These are phyloP conservation scores for Amphipyra berbera DNA, from an alignment of 2,888 invertebrate genomes.

Conservation along the genomic window DNA sequence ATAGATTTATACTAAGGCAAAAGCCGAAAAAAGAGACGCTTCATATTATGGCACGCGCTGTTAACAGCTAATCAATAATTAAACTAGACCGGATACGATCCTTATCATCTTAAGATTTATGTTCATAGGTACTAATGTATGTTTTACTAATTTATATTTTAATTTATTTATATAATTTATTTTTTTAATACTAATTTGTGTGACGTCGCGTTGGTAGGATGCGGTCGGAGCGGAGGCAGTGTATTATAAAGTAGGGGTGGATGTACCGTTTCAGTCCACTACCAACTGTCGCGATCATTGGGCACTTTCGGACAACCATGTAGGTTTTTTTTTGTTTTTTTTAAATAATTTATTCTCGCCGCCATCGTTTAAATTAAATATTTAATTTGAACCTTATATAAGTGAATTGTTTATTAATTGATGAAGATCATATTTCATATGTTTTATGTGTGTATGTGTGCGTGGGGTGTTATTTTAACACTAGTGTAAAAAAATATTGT, in stretches of 20 bases:
- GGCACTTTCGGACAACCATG: conserved; percentile 65
- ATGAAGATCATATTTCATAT: no score
- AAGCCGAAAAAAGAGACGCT: no score
- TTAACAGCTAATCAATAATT: conserved; percentile 2
- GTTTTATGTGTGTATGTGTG: no score
- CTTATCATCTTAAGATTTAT: conserved; percentile 15
- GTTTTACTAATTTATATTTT: no score
- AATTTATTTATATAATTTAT: no score
- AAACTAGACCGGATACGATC: conserved; percentile 10
- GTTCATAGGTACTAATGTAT: conserved; percentile 45
- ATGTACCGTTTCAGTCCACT: conserved; percentile 70
- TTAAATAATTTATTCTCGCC: background rate
- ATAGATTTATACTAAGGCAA: no score
- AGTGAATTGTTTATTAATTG: conserved; percentile 4
- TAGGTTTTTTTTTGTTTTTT: conserved; percentile 64
- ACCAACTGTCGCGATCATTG: conserved; percentile 67
- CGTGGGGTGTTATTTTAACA: no score
- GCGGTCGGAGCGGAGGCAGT: conserved; percentile 53
- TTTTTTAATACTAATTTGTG: conserved; percentile 32
- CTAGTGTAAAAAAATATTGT: no score
- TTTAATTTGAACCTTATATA: conserved; percentile 5
- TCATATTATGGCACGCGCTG: no score
- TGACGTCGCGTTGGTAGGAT: conserved; percentile 67
- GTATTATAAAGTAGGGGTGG: conserved; percentile 77
- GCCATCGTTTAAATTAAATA: conserved; percentile 1